Base-by-base conservation (phyloP, 2,888 invertebrate genomes). In the Cactoblastis cactorum region DNA sequence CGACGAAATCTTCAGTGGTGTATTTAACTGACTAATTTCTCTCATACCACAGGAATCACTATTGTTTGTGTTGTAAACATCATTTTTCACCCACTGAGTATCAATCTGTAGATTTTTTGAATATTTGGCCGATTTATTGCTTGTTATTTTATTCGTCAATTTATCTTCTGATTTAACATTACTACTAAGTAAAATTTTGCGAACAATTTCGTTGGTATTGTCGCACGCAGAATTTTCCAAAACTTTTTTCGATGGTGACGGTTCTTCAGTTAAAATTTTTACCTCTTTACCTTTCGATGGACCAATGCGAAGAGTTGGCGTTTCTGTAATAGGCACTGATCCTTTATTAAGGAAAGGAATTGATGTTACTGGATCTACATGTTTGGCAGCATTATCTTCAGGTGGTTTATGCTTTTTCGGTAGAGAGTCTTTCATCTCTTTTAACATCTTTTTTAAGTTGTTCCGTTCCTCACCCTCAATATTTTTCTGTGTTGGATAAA, bases 371-470 rank as follows among this genome's bases (percentile, higher is more conserved):
- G 45, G 59, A 49, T 55, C 56, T 49, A 22, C 54, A 22, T 54
- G 55, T 61, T 12, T 11, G 49, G 6, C 14, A 28, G 14, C 33
- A 49, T 41, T 49, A 39, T 28, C 52, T 50, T 58, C 63, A 22
- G 22, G 82, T 28, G 80, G 76, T 58, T 90, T 91, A 18, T 90
- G 72, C 60, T 91, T 90, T 67, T 92, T 93, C 0, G 94, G 93
- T 54, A 95, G 78, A 9, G 94, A 94, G 73, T 94, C 92, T 77
- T 94, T 94, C 93, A 94, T 94, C 84, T 94, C 94, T 66, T 94
- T 94, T 56, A 94, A 75, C 91, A 94, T 93, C 77, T 93, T 93
- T 71, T n/a, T 92, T 92, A 22, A 94, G 78, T 69, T 90, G 91
- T 67, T 91, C 65, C 91, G 91, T 63, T 92, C 92, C 59, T 91